A percentile compares a stretch with the other conserved stretches of the same genome.
Conservation (phyloP, 2,888 invertebrate genomes). For the Troides aeacus region DNA sequence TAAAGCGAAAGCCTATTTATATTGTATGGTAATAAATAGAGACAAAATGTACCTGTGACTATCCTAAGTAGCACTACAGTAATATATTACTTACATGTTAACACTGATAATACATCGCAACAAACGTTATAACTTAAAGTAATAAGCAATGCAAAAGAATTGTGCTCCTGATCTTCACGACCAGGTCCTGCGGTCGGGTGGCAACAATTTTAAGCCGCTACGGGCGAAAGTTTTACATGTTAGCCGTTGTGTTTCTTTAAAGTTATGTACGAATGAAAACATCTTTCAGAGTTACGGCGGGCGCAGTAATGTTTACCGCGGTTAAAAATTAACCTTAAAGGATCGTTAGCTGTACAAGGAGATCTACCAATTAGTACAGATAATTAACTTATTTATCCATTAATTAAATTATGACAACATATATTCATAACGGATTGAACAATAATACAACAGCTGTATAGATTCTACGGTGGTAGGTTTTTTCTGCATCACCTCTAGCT, state of each 20-base stretch:
- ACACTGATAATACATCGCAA: not conserved
- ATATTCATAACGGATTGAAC: no score
- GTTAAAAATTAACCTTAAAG: slow-evolving; percentile 10
- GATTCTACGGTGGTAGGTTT: no score
- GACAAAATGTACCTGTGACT: no score
- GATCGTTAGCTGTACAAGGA: not conserved
- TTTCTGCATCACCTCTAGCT: no score
- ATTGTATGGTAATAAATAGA: no score
- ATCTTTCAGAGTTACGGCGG: slow-evolving; percentile 23
- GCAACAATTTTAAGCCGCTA: slow-evolving; percentile 17
- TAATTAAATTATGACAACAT: no score
- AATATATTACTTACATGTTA: no score
- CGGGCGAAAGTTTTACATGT: slow-evolving; percentile 22
- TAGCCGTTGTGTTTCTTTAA: slow-evolving; percentile 30
- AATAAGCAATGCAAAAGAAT: slow-evolving; percentile 5
- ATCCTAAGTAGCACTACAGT: no score
- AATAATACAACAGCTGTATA: no score
- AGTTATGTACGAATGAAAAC: slow-evolving; percentile 30
- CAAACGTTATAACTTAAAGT: not conserved
- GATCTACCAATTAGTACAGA: not conserved
- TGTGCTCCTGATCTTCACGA: slow-evolving; percentile 18
- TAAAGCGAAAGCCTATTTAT: no score
- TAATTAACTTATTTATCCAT: no score
- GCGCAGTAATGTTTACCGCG: not conserved
- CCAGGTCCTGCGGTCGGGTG: slow-evolving; percentile 3